Conservation (phyloP, 2,888 invertebrate species). For the Clistopyga incitator region DNA sequence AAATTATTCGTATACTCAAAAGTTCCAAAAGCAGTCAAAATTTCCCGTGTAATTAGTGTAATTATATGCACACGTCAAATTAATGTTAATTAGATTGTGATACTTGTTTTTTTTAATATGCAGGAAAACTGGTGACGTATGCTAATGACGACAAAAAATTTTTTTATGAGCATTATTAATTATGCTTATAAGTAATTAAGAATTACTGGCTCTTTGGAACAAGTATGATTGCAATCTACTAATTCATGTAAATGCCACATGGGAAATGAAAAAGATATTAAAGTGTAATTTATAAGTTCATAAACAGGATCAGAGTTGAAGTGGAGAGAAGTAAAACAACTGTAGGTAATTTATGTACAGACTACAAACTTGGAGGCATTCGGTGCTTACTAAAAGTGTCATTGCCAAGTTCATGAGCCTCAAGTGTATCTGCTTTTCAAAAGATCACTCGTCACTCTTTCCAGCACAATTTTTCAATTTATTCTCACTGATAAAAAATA, state of each 20-base stretch:
- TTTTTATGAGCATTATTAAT: neutral
- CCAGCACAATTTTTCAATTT: too few species aligned
- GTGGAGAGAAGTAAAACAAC: neutral
- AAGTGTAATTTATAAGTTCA: neutral
- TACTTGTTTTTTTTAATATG: too few species aligned
- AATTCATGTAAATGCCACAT: neutral
- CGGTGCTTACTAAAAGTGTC: neutral
- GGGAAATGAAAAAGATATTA: neutral
- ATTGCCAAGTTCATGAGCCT: neutral
- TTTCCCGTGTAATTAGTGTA: neutral
- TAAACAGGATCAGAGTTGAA: neutral
- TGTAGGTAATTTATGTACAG: neutral
- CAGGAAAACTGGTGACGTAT: neutral
- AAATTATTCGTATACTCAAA: neutral
- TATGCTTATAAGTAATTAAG: neutral
- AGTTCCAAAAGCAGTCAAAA: neutral
- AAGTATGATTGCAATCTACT: neutral
- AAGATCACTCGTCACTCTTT: neutral
- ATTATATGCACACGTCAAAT: neutral
- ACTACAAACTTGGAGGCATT: neutral
- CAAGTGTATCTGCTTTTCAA: neutral
- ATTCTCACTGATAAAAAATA: too few species aligned
- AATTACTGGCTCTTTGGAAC: neutral
- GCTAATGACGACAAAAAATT: neutral
- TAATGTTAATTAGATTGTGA: too few species aligned